phyloP scores from a whole-genome alignment of 2,888 invertebrate genomes.

The Catocala nupta region DNA sequence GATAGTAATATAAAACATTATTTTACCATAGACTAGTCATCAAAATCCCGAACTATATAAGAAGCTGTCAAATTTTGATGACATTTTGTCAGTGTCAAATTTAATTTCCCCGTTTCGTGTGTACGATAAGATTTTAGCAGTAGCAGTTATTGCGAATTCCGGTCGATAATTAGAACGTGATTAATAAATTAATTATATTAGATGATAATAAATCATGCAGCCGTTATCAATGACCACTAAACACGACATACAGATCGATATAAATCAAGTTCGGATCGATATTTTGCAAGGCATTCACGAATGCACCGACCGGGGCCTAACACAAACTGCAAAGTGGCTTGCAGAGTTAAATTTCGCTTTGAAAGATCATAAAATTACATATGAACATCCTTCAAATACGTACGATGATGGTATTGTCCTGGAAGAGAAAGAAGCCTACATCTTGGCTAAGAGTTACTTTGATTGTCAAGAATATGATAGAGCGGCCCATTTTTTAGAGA shows the following conservation, averaged over 20 bases:
- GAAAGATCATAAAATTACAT: constrained; percentile 88
- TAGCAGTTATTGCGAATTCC: no score
- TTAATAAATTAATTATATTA: neutral
- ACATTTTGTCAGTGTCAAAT: no score
- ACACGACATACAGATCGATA: constrained; percentile 77
- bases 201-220: constrained; percentile 59
- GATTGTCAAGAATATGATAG: constrained; percentile 97
- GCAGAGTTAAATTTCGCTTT: constrained; percentile 94
- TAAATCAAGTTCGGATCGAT: constrained; percentile 79
- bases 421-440: constrained; percentile 91
- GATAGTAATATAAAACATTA: no score
- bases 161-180: neutral
- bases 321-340: constrained; percentile 95
- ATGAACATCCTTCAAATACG: constrained; percentile 79
- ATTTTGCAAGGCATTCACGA: constrained; percentile 84
- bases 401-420: constrained; percentile 80
- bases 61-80: no score
- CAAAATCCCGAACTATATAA: no score
- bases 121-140: no score
- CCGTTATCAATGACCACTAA: constrained; percentile 70
- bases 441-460: constrained; percentile 95
- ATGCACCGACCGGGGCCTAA: constrained; percentile 93
- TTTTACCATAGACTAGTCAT: no score
- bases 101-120: no score
- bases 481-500: constrained; percentile 93